phyloP scores from a whole-genome alignment of 2,113 vertebrate genomes.

The Lophura nycthemera region DNA sequence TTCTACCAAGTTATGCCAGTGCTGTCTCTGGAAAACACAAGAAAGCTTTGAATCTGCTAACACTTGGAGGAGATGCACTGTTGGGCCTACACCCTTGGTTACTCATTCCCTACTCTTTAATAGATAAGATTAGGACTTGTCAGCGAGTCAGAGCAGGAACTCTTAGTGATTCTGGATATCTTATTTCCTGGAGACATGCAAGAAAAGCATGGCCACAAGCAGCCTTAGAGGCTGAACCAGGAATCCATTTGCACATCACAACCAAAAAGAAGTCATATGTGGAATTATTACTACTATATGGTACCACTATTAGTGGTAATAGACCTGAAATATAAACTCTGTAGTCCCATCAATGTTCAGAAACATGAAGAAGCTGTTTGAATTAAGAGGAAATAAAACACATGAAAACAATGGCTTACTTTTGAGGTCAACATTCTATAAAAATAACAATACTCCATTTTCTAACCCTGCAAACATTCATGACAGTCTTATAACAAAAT shows the following conservation, averaged over 20 bases:
- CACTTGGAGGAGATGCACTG: rapidly evolving
- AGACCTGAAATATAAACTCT: background rate
- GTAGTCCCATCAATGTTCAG: background rate
- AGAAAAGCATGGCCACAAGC: rapidly evolving
- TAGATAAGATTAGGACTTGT: background rate
- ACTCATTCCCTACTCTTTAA: background rate
- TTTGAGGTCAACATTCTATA: background rate
- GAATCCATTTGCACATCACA: background rate
- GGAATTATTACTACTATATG: background rate
- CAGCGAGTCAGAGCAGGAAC: background rate
- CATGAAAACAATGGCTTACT: background rate
- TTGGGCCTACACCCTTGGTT: background rate
- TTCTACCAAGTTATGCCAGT: background rate
- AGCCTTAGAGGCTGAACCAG: background rate
- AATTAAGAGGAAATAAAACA: background rate
- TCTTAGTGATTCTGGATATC: background rate
- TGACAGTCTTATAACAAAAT: background rate
- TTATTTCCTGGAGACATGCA: background rate
- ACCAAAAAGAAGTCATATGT: background rate
- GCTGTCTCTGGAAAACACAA: background rate
- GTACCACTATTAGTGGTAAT: background rate
- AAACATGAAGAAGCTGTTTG: background rate
- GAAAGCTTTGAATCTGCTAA: background rate
- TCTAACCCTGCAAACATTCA: background rate
- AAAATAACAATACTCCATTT: background rate